Conservation (phyloP, 2,888 invertebrate genomes). For the Andrena trimmerana region DNA sequence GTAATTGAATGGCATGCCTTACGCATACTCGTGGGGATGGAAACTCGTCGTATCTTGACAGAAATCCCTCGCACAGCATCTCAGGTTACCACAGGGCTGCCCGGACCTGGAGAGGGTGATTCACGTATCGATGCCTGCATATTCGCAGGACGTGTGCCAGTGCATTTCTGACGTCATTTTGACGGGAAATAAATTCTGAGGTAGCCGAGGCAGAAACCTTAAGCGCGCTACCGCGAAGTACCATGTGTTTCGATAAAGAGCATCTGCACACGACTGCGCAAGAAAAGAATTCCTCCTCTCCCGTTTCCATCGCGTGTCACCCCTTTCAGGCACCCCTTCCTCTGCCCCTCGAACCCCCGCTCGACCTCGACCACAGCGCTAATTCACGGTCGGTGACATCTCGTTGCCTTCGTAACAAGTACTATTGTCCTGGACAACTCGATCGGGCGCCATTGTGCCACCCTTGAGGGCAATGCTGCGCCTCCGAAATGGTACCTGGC, state of each 20-base stretch:
- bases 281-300: constrained; percentile 63
- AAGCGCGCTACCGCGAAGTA: constrained; percentile 45
- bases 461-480: constrained; percentile 62
- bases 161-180: constrained; percentile 68
- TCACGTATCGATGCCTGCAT: constrained; percentile 58
- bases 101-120: constrained; percentile 66
- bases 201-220: constrained; percentile 29
- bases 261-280: constrained; percentile 76
- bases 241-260: constrained; percentile 67
- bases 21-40: constrained; percentile 61
- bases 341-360: constrained; percentile 35
- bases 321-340: constrained; percentile 62
- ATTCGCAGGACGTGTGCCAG: constrained; percentile 22
- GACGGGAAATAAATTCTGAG: constrained; percentile 71
- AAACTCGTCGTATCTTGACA: constrained; percentile 60
- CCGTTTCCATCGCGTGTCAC: constrained; percentile 41
- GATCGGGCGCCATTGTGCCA: constrained; percentile 73
- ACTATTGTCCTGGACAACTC: constrained; percentile 80
- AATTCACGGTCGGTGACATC: constrained; percentile 83
- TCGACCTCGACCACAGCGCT: constrained; percentile 76
- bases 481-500: constrained; percentile 76
- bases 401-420: constrained; percentile 83
- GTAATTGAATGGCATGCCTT: constrained; percentile 71
- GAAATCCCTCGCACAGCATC: constrained; percentile 77
- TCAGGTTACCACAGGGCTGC: constrained; percentile 74